Percentiles rank a stretch among this genome's conserved stretches.
phyloP scores from a whole-genome alignment of 1,140 invertebrate species.

The Drosophila dunni region DNA sequence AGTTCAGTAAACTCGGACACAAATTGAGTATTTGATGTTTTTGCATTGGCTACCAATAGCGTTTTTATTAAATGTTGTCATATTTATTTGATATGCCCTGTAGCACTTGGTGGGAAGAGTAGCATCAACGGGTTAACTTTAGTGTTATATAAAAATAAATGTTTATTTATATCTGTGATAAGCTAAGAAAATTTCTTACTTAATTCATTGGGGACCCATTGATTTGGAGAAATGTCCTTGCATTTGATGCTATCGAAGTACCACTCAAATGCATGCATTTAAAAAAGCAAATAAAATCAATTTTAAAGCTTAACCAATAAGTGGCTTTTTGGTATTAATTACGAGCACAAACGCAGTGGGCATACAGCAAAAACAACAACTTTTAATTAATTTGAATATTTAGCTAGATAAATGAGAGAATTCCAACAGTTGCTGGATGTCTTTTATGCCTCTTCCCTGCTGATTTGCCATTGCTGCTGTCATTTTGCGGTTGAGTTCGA shows the following conservation, averaged over 20 bases:
- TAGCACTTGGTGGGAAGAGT: too few species aligned
- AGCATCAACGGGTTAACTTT: too few species aligned
- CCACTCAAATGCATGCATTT: constrained; percentile 37
- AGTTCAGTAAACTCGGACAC: background rate
- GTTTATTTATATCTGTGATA: too few species aligned
- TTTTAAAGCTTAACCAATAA: constrained; percentile 30
- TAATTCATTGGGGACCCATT: too few species aligned
- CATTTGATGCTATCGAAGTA: constrained; percentile 20
- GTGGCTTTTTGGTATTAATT: constrained; percentile 17
- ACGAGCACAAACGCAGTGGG: constrained; percentile 1
- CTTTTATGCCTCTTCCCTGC: background rate
- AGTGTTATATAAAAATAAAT: too few species aligned
- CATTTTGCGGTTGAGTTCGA: constrained; percentile 46
- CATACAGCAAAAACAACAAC: constrained; percentile 1
- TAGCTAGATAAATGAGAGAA: constrained; percentile 22
- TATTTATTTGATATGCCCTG: constrained; percentile 19
- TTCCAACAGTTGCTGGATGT: background rate
- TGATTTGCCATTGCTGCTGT: constrained; percentile 28
- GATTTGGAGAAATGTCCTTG: too few species aligned
- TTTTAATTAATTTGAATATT: constrained; percentile 40
- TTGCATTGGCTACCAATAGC: constrained; percentile 25
- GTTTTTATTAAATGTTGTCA: constrained; percentile 16
- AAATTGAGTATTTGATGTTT: constrained; percentile 36
- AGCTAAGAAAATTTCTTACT: constrained; percentile 1
- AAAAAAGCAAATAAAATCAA: constrained; percentile 23